phyloP scores from a whole-genome alignment of 2,113 vertebrate genomes.

The Corythaeola cristata region DNA sequence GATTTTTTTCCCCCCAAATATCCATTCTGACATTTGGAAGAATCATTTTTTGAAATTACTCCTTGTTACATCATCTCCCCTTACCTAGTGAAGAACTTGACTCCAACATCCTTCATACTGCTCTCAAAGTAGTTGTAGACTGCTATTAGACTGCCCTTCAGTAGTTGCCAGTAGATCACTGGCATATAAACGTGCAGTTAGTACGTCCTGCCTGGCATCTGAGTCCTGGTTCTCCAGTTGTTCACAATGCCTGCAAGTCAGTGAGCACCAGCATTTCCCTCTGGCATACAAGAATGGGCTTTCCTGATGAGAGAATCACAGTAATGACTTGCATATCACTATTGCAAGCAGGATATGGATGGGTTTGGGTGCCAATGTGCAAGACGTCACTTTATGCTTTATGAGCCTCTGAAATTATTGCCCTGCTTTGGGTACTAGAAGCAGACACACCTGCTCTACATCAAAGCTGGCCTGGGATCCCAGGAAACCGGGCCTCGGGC shows the following conservation, averaged over 20 bases:
- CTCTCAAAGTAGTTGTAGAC: background rate
- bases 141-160: background rate
- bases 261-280: background rate
- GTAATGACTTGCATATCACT: too few relatives aligned
- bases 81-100: background rate
- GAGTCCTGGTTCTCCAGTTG: background rate
- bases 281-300: background rate
- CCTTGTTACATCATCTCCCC: background rate
- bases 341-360: background rate
- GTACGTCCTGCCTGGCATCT: background rate
- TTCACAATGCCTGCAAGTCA: background rate
- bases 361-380: background rate
- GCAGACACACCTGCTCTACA: background rate
- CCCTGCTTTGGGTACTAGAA: background rate
- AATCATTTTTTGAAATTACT: background rate
- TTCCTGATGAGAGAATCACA: background rate
- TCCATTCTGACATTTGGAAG: background rate
- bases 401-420: background rate
- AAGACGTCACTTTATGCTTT: background rate
- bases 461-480: background rate
- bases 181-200: background rate
- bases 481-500: background rate
- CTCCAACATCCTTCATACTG: background rate
- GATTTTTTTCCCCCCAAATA: background rate
- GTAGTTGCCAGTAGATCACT: background rate